Evolutionary conservation across 1,140 invertebrate genomes (phyloP).

Genomic region (Polyergus mexicanus): DNA sequence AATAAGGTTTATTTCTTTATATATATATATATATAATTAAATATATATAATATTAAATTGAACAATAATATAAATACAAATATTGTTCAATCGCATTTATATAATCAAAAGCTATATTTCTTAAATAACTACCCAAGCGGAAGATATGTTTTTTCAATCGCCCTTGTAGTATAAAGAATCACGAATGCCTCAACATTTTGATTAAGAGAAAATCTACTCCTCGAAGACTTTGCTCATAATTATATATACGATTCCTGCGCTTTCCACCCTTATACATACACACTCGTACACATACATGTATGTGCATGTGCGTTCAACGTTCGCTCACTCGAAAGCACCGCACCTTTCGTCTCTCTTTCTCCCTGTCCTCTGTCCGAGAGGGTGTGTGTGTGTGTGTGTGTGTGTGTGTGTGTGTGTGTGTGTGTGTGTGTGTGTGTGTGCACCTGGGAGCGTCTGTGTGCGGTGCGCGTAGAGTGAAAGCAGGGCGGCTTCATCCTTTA

Average conservation of each 20-base stretch:
- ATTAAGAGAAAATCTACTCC: slow-evolving; percentile 1
- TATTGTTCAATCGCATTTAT: background rate
- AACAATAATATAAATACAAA: background rate
- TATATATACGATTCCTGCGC: background rate
- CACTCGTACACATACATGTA: background rate
- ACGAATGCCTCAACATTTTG: background rate
- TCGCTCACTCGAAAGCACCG: slow-evolving; percentile 52
- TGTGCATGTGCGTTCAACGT: slow-evolving; percentile 32
- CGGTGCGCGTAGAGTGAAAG: slow-evolving; percentile 75
- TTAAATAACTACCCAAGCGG: background rate
- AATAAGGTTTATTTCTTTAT: too few species aligned
- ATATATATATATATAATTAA: too few species aligned
- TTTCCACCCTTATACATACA: background rate
- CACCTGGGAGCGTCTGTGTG: slow-evolving; percentile 62
- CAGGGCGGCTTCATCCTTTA: slow-evolving; percentile 84
- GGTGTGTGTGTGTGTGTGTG: slow-evolving; percentile 40
- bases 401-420: slow-evolving; percentile 4
- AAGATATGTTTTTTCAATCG: background rate
- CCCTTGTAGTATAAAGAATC: background rate
- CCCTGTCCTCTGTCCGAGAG: background rate
- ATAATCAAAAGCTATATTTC: background rate
- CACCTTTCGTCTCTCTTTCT: background rate
- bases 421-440: slow-evolving; percentile 42
- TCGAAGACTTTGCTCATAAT: slow-evolving; percentile 24
- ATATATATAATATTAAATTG: too few species aligned